Evolutionary conservation across 2,797 vertebrate species (phyloP), one percentile per base, ranked within the genome.

Genomic region (Eulemur coronatus): DNA sequence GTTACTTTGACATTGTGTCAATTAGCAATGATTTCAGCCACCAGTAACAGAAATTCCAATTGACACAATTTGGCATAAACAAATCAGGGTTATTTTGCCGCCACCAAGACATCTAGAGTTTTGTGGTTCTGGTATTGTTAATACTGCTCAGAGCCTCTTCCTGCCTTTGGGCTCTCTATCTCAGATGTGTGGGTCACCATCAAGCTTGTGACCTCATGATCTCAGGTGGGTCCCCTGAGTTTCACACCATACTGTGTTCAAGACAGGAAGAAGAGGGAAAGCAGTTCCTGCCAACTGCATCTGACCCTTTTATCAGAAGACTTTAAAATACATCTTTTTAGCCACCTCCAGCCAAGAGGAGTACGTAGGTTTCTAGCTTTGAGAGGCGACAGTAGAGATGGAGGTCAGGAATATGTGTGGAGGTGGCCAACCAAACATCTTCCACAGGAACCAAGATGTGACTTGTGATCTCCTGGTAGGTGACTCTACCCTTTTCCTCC

Each of bases 11-110:
- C 80, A 88, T 22, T 30, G 9, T 73, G 41, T 90, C 87, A 67
- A 26, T 84, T 75, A 92, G 41, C 84, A 89, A 84, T 14, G 24
- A 65, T 43, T 50, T 87, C 22, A 76, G 65, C 76, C 65, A 41
- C 59, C 67, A 82, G n/a, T 57, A 85, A 63, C 20, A 88, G 24
- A 92, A 82, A 93, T 88, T n/a, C 15, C n/a, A 67, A n/a, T 0
- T 92, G 67, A 91, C 35, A 82, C 48, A 63, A 63, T 57, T 57
- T 10, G 9, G 26, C n/a, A 90, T 84, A 87, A 87, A 90, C 3
- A 84, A 92, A 65, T 46, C 80, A 65, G 26, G 30, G 30, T 91
- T 93, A 26, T 43, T 96, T 94, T 87, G 48, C 87, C 22, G 57
- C 10, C 57, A 41, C 43, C 4, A 11, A 79, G 70, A 80, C 8